These are phyloP conservation scores for Melieria omissa DNA, from an alignment of 2,888 invertebrate genomes.

Conservation along the genomic window DNA sequence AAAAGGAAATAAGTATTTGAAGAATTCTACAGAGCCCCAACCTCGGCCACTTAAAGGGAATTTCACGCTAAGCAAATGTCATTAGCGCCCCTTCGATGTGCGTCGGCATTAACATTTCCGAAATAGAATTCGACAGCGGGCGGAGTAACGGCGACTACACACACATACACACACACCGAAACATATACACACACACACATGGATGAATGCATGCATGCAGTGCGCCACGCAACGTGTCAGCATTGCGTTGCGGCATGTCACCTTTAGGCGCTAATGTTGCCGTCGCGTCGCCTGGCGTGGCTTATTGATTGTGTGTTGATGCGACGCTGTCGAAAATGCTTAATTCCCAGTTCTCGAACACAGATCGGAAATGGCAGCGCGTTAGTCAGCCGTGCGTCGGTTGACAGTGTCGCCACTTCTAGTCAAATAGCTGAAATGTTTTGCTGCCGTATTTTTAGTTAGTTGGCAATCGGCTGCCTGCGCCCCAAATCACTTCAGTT, in stretches of 20 bases:
- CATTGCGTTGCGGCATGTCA: too few relatives aligned
- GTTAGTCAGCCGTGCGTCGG: not conserved
- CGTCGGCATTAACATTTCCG: not conserved
- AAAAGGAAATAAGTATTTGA: slow-evolving; percentile 6
- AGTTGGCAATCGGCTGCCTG: too few relatives aligned
- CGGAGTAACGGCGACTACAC: too few relatives aligned
- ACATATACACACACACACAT: not conserved
- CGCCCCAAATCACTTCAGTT: too few relatives aligned
- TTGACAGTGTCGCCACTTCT: not conserved
- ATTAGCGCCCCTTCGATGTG: slow-evolving; percentile 10
- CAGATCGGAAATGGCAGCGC: not conserved
- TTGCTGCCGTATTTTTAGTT: not conserved
- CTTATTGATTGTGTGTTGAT: slow-evolving; percentile 21
- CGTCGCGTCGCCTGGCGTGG: not conserved
- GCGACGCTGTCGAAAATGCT: slow-evolving; percentile 8
- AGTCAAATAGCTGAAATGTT: not conserved
- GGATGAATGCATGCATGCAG: not conserved
- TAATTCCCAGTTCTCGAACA: slow-evolving; percentile 2
- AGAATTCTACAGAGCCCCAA: not conserved
- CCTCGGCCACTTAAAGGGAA: not conserved
- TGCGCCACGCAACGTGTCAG: slow-evolving; percentile 6
- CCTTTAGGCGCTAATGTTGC: too few relatives aligned
- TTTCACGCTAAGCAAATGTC: slow-evolving; percentile 22
- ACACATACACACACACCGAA: not conserved
- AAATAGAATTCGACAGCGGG: not conserved